Percentiles rank a stretch among this genome's conserved stretches.
These are phyloP conservation scores for Chloebia gouldiae DNA, from an alignment of 2,113 vertebrate genomes.

Conservation along the genomic window DNA sequence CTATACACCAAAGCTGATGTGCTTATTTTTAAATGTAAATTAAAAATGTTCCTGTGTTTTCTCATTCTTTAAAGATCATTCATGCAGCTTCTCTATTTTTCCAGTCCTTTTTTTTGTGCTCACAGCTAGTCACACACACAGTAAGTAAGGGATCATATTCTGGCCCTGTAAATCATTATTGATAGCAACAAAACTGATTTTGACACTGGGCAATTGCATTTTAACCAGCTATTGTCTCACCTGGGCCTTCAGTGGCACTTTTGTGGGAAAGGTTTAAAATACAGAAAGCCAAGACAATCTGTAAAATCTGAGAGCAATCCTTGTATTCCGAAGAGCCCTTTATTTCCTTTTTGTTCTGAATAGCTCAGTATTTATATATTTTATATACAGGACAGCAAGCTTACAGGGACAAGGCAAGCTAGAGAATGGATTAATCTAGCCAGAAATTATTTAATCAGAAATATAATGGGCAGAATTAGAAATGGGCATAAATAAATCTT, in stretches of 20 bases:
- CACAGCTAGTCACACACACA: background rate
- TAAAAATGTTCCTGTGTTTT: constrained; percentile 20
- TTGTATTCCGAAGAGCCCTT: background rate
- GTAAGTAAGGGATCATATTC: background rate
- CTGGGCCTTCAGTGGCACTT: background rate
- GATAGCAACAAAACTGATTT: background rate
- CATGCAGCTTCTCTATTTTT: background rate
- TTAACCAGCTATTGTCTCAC: background rate
- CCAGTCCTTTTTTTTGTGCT: background rate
- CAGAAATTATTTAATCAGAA: background rate
- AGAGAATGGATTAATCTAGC: background rate
- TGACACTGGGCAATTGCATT: background rate
- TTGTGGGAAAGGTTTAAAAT: background rate
- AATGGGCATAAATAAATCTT: background rate
- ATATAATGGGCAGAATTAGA: background rate
- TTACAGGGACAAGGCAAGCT: background rate
- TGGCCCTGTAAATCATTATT: background rate
- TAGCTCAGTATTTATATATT: background rate
- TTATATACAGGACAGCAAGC: background rate
- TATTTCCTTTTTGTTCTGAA: background rate
- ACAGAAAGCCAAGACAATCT: background rate
- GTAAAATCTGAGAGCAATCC: background rate
- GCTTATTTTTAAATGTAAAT: constrained; percentile 37
- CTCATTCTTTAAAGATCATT: background rate
- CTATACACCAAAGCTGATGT: background rate